phyloP scores from a whole-genome alignment of 2,113 vertebrate species.

The Xiphorhynchus elegans region DNA sequence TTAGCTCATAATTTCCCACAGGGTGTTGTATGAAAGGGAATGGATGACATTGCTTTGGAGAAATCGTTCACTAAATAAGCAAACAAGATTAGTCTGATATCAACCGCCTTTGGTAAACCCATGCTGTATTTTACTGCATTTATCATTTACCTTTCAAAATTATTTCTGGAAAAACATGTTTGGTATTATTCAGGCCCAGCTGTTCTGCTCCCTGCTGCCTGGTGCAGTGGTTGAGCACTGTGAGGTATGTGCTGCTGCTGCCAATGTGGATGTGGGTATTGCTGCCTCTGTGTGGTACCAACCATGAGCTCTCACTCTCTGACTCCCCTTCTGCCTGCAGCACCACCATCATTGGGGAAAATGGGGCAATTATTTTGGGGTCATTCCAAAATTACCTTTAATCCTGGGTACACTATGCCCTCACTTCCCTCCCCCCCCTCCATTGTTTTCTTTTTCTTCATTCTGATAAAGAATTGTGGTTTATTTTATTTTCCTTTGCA shows the following conservation, averaged over 20 bases:
- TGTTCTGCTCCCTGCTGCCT: neutral
- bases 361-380: neutral
- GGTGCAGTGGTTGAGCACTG: neutral
- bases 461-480: neutral
- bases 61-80: neutral
- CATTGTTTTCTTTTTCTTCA: neutral
- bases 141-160: neutral
- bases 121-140: neutral
- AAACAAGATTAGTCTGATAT: neutral
- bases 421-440: neutral
- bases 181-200: neutral
- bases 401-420: neutral
- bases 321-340: neutral
- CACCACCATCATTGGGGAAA: neutral
- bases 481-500: conserved; percentile 30
- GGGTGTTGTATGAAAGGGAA: neutral
- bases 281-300: neutral
- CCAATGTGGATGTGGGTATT: neutral
- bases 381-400: conserved; percentile 5
- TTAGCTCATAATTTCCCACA: neutral
- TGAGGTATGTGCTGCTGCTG: neutral
- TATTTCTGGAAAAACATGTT: neutral
- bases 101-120: neutral
- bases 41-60: neutral
- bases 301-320: neutral